phyloP scores from a whole-genome alignment of 2,888 invertebrate genomes.

The Eilema sororculum region DNA sequence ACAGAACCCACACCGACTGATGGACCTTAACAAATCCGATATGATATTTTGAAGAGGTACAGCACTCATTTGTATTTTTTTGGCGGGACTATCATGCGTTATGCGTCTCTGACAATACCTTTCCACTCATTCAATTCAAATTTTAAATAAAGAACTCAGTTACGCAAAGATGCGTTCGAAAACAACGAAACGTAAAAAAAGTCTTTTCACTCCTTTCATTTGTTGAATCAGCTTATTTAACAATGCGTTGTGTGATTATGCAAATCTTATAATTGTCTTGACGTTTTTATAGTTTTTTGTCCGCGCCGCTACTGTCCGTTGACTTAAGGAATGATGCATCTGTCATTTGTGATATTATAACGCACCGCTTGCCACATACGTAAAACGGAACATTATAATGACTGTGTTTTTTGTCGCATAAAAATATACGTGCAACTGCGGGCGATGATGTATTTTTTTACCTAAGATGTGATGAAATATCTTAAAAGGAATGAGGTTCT shows the following conservation, averaged over 20 bases:
- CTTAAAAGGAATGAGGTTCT: constrained; percentile 65
- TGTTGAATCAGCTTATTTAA: constrained; percentile 65
- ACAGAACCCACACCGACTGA: neutral
- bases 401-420: constrained; percentile 66
- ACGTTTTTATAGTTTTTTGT: constrained; percentile 63
- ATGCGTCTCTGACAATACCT: constrained; percentile 54
- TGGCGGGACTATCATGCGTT: constrained; percentile 37
- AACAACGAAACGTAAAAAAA: constrained; percentile 60
- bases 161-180: constrained; percentile 80
- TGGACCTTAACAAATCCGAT: neutral
- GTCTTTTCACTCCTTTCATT: constrained; percentile 68
- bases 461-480: constrained; percentile 71
- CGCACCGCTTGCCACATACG: constrained; percentile 73
- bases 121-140: constrained; percentile 70
- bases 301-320: constrained; percentile 58
- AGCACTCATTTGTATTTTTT: constrained; percentile 26
- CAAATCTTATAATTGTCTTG: constrained; percentile 81
- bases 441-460: constrained; percentile 62
- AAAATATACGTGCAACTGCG: constrained; percentile 64
- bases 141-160: constrained; percentile 74
- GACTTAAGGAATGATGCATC: constrained; percentile 77
- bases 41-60: constrained; percentile 2
- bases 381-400: constrained; percentile 69
- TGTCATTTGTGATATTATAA: constrained; percentile 82
- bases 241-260: constrained; percentile 75